Conservation (phyloP, 2,888 invertebrate species). For the Limulus polyphemus region DNA sequence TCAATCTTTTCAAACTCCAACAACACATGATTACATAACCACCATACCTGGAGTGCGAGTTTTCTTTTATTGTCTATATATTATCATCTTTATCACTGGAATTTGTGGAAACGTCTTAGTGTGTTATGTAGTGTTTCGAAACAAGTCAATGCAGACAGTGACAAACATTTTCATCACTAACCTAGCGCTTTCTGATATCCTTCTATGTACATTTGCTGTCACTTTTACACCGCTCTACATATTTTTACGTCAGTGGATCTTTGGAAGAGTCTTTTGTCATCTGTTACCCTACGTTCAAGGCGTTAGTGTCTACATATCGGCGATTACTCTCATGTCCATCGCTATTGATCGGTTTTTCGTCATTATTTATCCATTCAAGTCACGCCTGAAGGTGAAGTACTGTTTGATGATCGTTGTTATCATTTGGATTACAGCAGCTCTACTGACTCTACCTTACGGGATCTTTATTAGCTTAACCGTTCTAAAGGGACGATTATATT, state of each 20-base stretch:
- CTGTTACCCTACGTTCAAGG: constrained; percentile 87
- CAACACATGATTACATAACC: no score
- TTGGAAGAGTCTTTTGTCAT: constrained; percentile 80
- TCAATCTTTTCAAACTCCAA: no score
- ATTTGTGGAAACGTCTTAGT: constrained; percentile 80
- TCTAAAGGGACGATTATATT: constrained; percentile 49
- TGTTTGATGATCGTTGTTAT: constrained; percentile 71
- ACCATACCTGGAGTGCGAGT: constrained; percentile 47
- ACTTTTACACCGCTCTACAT: constrained; percentile 94
- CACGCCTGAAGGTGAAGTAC: constrained; percentile 74
- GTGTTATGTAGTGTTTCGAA: constrained; percentile 82
- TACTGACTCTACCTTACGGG: constrained; percentile 82
- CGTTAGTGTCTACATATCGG: constrained; percentile 93
- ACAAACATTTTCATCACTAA: constrained; percentile 96
- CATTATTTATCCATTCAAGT: constrained; percentile 87
- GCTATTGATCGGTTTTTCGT: constrained; percentile 95
- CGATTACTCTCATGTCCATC: constrained; percentile 89
- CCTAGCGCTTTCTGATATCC: constrained; percentile 83
- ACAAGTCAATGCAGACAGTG: constrained; percentile 92
- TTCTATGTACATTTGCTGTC: constrained; percentile 82
- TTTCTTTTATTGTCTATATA: constrained; percentile 60
- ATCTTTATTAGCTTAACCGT: constrained; percentile 51
- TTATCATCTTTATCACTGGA: constrained; percentile 71
- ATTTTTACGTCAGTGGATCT: constrained; percentile 68
- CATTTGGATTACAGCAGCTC: constrained; percentile 79